A percentile compares a stretch with the other conserved stretches of the same genome.
Conservation (phyloP, 2,113 vertebrate genomes). For the Bubo blakistoni region DNA sequence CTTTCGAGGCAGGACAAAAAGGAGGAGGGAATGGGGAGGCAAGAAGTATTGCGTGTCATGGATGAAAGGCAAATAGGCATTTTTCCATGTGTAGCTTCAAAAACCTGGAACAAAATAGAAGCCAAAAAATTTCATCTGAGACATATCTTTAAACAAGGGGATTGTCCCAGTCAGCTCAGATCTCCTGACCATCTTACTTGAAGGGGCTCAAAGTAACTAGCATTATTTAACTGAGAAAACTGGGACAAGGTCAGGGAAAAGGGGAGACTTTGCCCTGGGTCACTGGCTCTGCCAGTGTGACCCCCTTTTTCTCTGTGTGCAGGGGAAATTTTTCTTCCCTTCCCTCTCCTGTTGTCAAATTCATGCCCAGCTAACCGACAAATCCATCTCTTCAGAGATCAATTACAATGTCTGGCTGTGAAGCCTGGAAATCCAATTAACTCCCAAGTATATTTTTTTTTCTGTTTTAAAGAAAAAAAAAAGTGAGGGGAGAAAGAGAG, state of each 20-base stretch:
- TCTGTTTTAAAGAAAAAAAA: neutral
- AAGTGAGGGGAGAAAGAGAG: neutral
- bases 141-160: neutral
- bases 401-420: constrained; percentile 73
- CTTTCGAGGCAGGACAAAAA: neutral
- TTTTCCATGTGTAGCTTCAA: neutral
- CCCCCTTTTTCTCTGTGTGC: neutral
- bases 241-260: neutral
- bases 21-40: neutral
- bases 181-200: neutral
- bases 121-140: neutral
- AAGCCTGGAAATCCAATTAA: constrained; percentile 80
- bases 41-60: neutral
- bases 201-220: neutral
- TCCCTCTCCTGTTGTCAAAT: constrained; percentile 61
- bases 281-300: neutral
- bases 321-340: constrained; percentile 46
- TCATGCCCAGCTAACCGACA: constrained; percentile 70
- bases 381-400: constrained; percentile 80
- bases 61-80: neutral
- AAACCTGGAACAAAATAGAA: neutral
- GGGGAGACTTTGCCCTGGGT: neutral
- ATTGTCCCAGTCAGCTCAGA: neutral
- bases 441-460: constrained; percentile 61
- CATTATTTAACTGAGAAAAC: neutral